Evolutionary conservation across 2,113 vertebrate genomes (phyloP).

Genomic region (Loxodonta africana): DNA sequence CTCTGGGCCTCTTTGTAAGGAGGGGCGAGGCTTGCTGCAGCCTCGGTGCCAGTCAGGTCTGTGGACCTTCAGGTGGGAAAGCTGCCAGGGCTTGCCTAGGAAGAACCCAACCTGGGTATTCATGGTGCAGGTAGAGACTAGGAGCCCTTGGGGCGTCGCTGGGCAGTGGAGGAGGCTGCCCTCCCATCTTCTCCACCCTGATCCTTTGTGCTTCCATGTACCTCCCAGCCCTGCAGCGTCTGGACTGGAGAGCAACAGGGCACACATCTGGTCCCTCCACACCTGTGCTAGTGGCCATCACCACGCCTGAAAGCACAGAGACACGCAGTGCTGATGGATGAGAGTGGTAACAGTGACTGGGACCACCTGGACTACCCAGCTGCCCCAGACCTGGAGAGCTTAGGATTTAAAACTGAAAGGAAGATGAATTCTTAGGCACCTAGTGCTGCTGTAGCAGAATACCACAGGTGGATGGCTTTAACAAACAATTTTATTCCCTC

Average conservation of each 20-base stretch:
- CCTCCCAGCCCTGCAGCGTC: background rate
- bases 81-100: background rate
- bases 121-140: rapidly evolving
- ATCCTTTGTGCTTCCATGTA: rapidly evolving
- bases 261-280: background rate
- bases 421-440: background rate
- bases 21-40: rapidly evolving
- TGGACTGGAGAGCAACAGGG: rapidly evolving
- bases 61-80: background rate
- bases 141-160: rapidly evolving
- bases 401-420: too few relatives aligned
- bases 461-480: too few relatives aligned
- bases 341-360: rapidly evolving
- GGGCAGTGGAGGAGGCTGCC: background rate
- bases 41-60: background rate
- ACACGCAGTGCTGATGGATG: rapidly evolving
- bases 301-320: too few relatives aligned
- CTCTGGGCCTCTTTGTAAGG: background rate
- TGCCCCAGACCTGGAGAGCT: too few relatives aligned
- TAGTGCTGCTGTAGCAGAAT: too few relatives aligned
- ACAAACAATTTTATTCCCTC: too few relatives aligned
- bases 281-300: rapidly evolving
- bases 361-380: rapidly evolving
- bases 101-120: rapidly evolving
- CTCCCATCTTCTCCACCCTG: rapidly evolving